A percentile compares a stretch with the other conserved stretches of the same genome.
These are phyloP conservation scores for Baccha elongata DNA, from an alignment of 2,888 invertebrate species.

Conservation along the genomic window DNA sequence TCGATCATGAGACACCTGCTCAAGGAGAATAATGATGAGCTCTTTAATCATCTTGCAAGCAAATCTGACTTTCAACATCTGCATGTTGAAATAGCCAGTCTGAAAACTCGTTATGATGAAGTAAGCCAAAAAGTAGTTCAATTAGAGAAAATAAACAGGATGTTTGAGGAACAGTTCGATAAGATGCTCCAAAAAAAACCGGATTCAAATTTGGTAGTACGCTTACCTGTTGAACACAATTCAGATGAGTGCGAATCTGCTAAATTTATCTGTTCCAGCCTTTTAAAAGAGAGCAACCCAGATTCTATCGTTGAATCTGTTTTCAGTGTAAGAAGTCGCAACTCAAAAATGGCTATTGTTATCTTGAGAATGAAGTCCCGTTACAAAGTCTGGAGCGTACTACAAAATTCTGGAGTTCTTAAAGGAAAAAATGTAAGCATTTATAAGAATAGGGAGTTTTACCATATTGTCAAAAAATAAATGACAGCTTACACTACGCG, in stretches of 20 bases:
- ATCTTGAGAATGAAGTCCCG: background rate
- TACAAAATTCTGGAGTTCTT: no score
- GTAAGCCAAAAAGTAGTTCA: background rate
- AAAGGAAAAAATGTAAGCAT: no score
- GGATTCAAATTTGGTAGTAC: background rate
- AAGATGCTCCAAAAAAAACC: background rate
- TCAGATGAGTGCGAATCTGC: background rate
- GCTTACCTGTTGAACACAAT: background rate
- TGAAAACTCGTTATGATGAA: background rate
- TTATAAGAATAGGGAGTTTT: no score
- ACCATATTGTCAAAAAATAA: no score
- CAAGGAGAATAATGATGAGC: no score
- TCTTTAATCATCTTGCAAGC: no score
- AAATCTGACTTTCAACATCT: no score
- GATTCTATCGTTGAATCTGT: background rate
- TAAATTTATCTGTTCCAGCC: background rate
- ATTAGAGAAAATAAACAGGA: background rate
- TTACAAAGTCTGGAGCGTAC: no score
- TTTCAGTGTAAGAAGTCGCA: background rate
- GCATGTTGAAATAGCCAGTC: background rate
- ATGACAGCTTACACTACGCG: no score
- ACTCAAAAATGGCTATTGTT: background rate
- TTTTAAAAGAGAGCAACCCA: background rate
- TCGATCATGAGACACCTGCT: no score
- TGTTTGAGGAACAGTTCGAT: background rate